These are phyloP conservation scores for Palythoa grandiflora DNA, from an alignment of 92 coral and sea anemone species.

Conservation along the genomic window DNA sequence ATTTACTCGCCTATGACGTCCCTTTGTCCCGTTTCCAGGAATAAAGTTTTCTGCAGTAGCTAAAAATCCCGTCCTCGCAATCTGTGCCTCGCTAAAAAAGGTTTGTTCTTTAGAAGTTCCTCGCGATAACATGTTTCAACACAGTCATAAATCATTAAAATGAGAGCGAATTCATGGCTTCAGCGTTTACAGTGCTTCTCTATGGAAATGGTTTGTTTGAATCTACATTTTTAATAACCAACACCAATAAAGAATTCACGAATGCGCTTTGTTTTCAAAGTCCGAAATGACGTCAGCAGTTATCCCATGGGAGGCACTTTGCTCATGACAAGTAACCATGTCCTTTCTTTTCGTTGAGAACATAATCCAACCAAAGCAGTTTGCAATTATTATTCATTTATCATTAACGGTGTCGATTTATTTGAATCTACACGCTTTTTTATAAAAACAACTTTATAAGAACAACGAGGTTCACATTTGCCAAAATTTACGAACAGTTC, in stretches of 20 bases:
- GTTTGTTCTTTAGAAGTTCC: slow-evolving; percentile 23
- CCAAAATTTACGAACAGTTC: too few relatives aligned
- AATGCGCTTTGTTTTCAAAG: neutral
- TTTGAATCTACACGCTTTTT: too few relatives aligned
- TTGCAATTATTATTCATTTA: too few relatives aligned
- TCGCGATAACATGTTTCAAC: slow-evolving; percentile 24
- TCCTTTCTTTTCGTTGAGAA: too few relatives aligned
- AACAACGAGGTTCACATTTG: too few relatives aligned
- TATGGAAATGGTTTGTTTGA: slow-evolving; percentile 29
- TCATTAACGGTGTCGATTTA: too few relatives aligned
- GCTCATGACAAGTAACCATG: neutral
- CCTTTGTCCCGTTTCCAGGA: slow-evolving; percentile 12
- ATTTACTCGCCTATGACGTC: slow-evolving; percentile 41
- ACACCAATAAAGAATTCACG: slow-evolving; percentile 24
- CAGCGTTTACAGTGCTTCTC: slow-evolving; percentile 10
- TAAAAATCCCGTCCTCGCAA: neutral
- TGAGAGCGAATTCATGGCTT: neutral
- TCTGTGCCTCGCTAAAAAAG: slow-evolving; percentile 21
- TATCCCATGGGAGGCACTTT: slow-evolving; percentile 18
- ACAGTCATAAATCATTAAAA: neutral
- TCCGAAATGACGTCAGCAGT: neutral
- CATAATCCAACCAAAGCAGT: too few relatives aligned
- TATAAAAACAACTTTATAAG: too few relatives aligned
- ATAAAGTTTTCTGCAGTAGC: slow-evolving; percentile 3
- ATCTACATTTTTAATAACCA: slow-evolving; percentile 10